Percentiles rank a stretch among this genome's conserved stretches.
These are phyloP conservation scores for Euplagia quadripunctaria DNA, from an alignment of 2,888 invertebrate species.

Conservation along the genomic window DNA sequence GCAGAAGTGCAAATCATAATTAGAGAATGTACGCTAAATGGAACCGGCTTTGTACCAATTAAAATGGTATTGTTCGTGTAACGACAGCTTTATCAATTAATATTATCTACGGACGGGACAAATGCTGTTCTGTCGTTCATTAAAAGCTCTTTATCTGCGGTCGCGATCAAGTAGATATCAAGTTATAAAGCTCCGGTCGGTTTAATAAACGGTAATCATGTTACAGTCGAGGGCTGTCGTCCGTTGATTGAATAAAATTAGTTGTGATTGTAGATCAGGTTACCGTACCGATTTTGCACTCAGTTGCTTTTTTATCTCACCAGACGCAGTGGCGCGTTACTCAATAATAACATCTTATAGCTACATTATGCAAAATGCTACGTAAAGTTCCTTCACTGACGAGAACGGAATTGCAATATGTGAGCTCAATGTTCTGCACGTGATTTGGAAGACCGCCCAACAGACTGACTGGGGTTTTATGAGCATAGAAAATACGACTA, in stretches of 20 bases:
- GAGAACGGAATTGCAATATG: slow-evolving; percentile 39
- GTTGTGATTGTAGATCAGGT: slow-evolving; percentile 75
- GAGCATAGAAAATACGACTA: slow-evolving; percentile 16
- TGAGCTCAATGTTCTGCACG: slow-evolving; percentile 41
- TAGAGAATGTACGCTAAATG: slow-evolving; percentile 30
- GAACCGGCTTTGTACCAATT: slow-evolving; percentile 31
- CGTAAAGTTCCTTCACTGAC: slow-evolving; percentile 25
- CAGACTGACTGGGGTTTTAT: slow-evolving; percentile 31
- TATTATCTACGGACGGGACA: slow-evolving; percentile 26
- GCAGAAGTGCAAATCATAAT: slow-evolving; percentile 32
- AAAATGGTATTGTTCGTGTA: slow-evolving; percentile 24
- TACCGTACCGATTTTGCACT: slow-evolving; percentile 64
- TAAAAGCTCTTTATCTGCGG: slow-evolving; percentile 44
- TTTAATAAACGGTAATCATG: slow-evolving; percentile 65
- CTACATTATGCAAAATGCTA: slow-evolving; percentile 42
- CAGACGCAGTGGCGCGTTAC: slow-evolving; percentile 35
- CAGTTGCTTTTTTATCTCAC: slow-evolving; percentile 49
- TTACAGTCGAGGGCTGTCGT: slow-evolving; percentile 53
- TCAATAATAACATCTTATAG: slow-evolving; percentile 42
- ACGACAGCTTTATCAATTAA: slow-evolving; percentile 29
- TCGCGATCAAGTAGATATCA: slow-evolving; percentile 50
- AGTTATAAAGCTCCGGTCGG: slow-evolving; percentile 49
- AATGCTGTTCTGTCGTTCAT: slow-evolving; percentile 29
- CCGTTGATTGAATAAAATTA: slow-evolving; percentile 77
- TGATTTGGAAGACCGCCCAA: slow-evolving; percentile 39